Evolutionary conservation across 2,888 invertebrate genomes (phyloP), one percentile per base, ranked within the genome.

Genomic region (Sminthurinus aureus): DNA sequence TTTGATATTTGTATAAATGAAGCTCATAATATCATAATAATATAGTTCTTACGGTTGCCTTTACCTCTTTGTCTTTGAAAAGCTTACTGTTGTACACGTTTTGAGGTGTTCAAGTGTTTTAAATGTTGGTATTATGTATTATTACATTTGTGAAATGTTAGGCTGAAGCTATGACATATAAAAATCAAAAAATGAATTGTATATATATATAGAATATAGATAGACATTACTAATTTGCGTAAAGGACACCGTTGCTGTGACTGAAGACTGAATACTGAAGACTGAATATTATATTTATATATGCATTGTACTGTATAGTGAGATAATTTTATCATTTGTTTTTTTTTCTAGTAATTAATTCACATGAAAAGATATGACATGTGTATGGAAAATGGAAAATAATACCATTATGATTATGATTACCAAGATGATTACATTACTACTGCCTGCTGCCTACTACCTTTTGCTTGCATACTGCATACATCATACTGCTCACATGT

Each of bases 261-360:
- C 58, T 58, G 58, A 38, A 13, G 2, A 58, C 58, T 58, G 58
- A 6, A 11, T 38, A 38, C 38, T 6, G 38, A n/a, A n/a, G n/a
- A n/a, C n/a, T n/a, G n/a, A n/a, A n/a, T 38, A 6, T 38, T 38
- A 1, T 38, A 38, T 38, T 1, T 38, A 38, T 38, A n/a, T 38
- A 38, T 38, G 22, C n/a, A n/a, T n/a, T 20, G 22, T 67, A 20
- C n/a, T 20, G 18, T 67, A n/a, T n/a, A 64, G n/a, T 1, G 11
- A 58, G 58, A 26, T 71, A 20, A 71, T 71, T 71, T 24, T 71
- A 20, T 24, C 71, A 69, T 20, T 69, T 20, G n/a, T 71, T 71
- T 71, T 26, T 71, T 71, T 71, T n/a, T 71, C 24, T 26, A 71
- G 13, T 71, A 71, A 71, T 71, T 71, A 71, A 71, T 71, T 71